A percentile compares a stretch with the other conserved stretches of the same genome.
phyloP scores from a whole-genome alignment of 2,113 vertebrate species.

The Eolophus roseicapilla region DNA sequence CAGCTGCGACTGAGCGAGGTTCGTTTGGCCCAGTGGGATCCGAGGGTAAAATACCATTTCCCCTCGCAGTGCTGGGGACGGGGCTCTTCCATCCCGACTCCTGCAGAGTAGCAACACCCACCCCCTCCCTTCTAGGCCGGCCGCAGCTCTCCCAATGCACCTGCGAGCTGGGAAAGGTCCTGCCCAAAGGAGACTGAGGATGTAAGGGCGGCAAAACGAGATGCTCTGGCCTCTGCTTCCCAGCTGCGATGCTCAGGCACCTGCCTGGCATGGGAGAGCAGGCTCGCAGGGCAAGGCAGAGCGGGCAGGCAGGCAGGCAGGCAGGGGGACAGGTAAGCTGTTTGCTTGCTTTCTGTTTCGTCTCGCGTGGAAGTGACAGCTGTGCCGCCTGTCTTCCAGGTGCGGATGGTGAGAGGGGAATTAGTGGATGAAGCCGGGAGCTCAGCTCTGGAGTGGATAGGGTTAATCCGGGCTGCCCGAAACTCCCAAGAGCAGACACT shows the following conservation, averaged over 20 bases:
- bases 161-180: background rate
- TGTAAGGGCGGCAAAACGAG: background rate
- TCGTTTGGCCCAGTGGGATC: background rate
- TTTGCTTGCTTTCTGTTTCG: background rate
- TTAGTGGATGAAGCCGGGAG: conserved; percentile 92
- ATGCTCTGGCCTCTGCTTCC: background rate
- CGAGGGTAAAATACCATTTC: background rate
- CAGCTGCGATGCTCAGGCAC: background rate
- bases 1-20: background rate
- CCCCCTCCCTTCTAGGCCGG: background rate
- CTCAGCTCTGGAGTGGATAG: conserved; percentile 92
- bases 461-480: conserved; percentile 92
- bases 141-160: background rate
- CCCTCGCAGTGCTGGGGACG: background rate
- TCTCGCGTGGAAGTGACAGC: background rate
- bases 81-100: background rate
- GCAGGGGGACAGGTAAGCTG: background rate
- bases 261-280: background rate
- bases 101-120: background rate
- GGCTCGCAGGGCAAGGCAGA: background rate
- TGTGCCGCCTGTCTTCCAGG: conserved; percentile 74
- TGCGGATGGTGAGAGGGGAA: conserved; percentile 90
- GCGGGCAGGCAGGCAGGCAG: background rate
- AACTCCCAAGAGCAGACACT: conserved; percentile 94
- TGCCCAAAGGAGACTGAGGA: background rate